Percentiles rank a stretch among this genome's conserved stretches.
These are phyloP conservation scores for Ammodramus savannarum DNA, from an alignment of 2,113 vertebrate species.

Conservation along the genomic window DNA sequence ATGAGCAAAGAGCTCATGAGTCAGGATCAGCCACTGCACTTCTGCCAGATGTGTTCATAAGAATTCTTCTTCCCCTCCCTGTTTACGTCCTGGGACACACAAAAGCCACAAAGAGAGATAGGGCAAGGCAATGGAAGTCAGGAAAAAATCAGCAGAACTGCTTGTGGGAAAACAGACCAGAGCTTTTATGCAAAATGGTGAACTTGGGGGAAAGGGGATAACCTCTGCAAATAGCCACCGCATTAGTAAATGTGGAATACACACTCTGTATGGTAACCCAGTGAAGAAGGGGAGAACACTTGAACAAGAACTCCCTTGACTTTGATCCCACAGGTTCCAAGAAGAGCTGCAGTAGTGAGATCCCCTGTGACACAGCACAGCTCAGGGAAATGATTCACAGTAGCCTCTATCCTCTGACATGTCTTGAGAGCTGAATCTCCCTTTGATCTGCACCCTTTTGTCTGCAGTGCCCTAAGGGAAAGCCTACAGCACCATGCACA, in stretches of 20 bases:
- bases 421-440: not conserved
- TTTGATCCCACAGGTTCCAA: not conserved
- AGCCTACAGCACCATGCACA: not conserved
- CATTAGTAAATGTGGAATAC: not conserved
- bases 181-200: not conserved
- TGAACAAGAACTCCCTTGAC: not conserved
- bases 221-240: not conserved
- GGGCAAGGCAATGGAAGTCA: not conserved
- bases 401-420: not conserved
- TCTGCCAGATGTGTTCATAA: accelerated
- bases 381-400: not conserved
- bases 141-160: not conserved
- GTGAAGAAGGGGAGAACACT: not conserved
- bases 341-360: not conserved
- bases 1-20: not conserved
- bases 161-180: not conserved
- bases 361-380: not conserved
- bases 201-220: not conserved
- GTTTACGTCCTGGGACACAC: not conserved
- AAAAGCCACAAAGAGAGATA: not conserved
- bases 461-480: not conserved
- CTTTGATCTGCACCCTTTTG: not conserved
- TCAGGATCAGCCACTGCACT: not conserved
- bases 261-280: not conserved
- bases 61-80: not conserved